Conservation (phyloP, 2,797 vertebrate species). For the Apogon hyalosoma region DNA sequence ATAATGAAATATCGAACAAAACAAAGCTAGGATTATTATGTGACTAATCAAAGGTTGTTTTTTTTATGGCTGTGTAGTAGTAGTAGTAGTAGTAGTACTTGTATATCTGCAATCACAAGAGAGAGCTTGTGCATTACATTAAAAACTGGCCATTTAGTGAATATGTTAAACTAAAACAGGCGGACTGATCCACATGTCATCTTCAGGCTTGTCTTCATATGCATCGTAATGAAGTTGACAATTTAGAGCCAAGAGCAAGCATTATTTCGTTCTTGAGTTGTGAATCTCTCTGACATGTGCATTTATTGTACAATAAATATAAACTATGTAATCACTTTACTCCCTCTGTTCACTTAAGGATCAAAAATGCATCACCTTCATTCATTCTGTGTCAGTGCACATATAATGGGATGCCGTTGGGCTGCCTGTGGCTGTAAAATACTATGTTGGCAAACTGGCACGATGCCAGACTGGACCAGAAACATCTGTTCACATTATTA, state of each 20-base stretch:
- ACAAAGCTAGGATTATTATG: neutral
- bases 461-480: constrained; percentile 66
- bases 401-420: constrained; percentile 60
- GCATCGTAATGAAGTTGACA: constrained; percentile 19
- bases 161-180: constrained; percentile 6
- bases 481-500: constrained; percentile 86
- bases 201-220: neutral
- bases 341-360: constrained; percentile 31
- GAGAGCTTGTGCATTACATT: constrained; percentile 16
- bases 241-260: constrained; percentile 22
- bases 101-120: neutral
- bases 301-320: constrained; percentile 32
- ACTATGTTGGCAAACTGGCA: constrained; percentile 56
- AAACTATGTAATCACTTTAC: constrained; percentile 15
- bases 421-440: constrained; percentile 51
- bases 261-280: constrained; percentile 16
- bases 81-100: neutral
- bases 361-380: constrained; percentile 48
- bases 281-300: constrained; percentile 11
- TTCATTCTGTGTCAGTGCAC: constrained; percentile 65
- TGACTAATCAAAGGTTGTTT: neutral
- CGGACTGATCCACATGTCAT: neutral
- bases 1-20: neutral
- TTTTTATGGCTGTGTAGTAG: neutral
- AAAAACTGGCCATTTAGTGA: constrained; percentile 15